Conservation (phyloP, 2,888 invertebrate genomes). For the Erebia ligea region DNA sequence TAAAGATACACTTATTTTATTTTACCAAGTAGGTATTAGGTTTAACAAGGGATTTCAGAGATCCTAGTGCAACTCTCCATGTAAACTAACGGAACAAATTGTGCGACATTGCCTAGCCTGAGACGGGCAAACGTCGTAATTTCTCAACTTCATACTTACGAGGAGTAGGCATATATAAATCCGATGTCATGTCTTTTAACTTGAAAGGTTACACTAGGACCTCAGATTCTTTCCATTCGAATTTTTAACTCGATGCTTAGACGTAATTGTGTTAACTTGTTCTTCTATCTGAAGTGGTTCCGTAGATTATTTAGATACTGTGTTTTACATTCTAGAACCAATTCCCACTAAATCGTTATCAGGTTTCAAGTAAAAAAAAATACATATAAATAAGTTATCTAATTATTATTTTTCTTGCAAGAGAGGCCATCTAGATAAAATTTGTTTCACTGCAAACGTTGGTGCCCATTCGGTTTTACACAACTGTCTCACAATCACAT, state of each 20-base stretch:
- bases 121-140: no score
- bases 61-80: neutral
- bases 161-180: neutral
- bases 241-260: conserved; percentile 62
- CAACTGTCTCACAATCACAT: neutral
- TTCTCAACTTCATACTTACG: neutral
- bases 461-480: neutral
- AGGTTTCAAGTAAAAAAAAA: neutral
- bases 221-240: conserved; percentile 49
- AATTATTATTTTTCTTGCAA: no score
- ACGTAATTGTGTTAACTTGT: conserved; percentile 77
- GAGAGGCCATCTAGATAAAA: neutral
- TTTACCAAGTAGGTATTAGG: conserved; percentile 55
- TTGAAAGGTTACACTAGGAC: neutral
- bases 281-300: conserved; percentile 64
- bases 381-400: neutral
- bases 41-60: conserved; percentile 42
- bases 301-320: conserved; percentile 74
- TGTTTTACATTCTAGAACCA: conserved; percentile 57
- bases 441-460: neutral
- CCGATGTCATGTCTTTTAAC: neutral
- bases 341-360: conserved; percentile 49
- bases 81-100: neutral
- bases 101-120: neutral
- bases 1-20: conserved; percentile 40